Percentiles rank a stretch among this genome's conserved stretches.
Evolutionary conservation across 2,888 invertebrate genomes (phyloP).

Genomic region (Papilio demoleus): DNA sequence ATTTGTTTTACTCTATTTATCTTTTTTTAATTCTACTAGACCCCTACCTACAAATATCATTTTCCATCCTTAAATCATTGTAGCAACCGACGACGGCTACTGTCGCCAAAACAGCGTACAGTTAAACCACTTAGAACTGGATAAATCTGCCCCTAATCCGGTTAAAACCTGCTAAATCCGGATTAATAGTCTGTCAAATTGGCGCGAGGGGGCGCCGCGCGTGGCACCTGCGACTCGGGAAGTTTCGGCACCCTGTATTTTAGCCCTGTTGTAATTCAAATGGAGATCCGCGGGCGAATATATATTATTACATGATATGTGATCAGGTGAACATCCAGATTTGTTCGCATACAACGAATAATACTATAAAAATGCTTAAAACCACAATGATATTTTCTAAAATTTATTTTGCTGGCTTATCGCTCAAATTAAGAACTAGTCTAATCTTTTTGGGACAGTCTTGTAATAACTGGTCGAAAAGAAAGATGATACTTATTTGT

Average conservation of each 20-base stretch:
- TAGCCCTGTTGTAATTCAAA: conserved; percentile 50
- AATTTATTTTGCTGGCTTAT: too few relatives aligned
- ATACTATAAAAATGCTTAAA: too few relatives aligned
- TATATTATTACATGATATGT: background rate
- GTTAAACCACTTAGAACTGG: conserved; percentile 67
- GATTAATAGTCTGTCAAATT: conserved; percentile 83
- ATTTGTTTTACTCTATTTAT: too few relatives aligned
- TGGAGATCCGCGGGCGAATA: conserved; percentile 38
- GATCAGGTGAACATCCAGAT: background rate
- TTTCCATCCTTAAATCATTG: conserved; percentile 40
- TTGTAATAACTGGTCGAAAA: too few relatives aligned
- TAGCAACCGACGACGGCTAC: conserved; percentile 41
- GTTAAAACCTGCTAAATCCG: conserved; percentile 71
- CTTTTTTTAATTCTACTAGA: too few relatives aligned
- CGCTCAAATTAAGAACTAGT: too few relatives aligned
- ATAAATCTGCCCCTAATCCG: conserved; percentile 70
- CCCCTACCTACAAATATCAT: background rate
- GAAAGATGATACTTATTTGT: too few relatives aligned
- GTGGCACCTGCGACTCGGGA: conserved; percentile 67
- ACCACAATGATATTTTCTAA: too few relatives aligned
- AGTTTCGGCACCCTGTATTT: conserved; percentile 46
- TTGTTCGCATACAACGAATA: background rate
- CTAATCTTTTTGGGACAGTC: too few relatives aligned
- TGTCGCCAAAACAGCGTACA: conserved; percentile 50
- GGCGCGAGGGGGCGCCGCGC: conserved; percentile 65